Base-by-base conservation (phyloP, 2,797 vertebrate species). In the Pangasius macronema region DNA sequence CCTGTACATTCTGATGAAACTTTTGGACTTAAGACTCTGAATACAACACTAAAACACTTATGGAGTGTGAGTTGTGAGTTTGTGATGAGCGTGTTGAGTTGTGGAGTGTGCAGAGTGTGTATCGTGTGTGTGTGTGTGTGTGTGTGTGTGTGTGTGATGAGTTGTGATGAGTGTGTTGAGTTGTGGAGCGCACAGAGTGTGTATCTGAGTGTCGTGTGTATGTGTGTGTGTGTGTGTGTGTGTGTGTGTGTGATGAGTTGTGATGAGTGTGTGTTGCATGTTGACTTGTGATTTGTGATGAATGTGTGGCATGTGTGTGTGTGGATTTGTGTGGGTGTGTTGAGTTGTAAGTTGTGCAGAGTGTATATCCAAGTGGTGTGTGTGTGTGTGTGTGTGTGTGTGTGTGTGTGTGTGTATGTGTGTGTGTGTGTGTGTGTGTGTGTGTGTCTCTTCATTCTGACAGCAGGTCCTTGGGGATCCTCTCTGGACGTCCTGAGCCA, bases 401-500 rank as follows among this genome's bases (percentile, higher is more conserved):
- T 42, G 39, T 42, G 39, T 42, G 39, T 0, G 39, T 42, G 36
- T 39, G 7, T 51, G 63, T 65, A 14, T 49, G 42, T 57, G 49
- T 55, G 53, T 61, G 80, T 53, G 65, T 53, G 83, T 33, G 46
- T 51, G 82, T 51, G 81, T 51, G 65, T 22, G 82, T 59, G 13
- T 57, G 22, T 85, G 55, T 49, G 75, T 88, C 77, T 80, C 36
- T 72, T 36, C 53, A 61, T 87, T 85, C 39, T 91, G 83, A 88
- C 87, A 89, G 86, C 55, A 76, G 86, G 67, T 83, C 82, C 84
- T 79, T 46, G 49, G 87, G 90, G 87, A 91, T 90, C 88, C 90
- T 91, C 86, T 82, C 88, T 90, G 88, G 90, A 91, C 93, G 91
- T 92, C 93, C 90, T 91, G 87, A 88, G 73, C 82, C 75, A 90